Percentiles rank a stretch among this genome's conserved stretches.
Evolutionary conservation across 2,113 vertebrate genomes (phyloP).

Genomic region (Psephotus haematonotus): DNA sequence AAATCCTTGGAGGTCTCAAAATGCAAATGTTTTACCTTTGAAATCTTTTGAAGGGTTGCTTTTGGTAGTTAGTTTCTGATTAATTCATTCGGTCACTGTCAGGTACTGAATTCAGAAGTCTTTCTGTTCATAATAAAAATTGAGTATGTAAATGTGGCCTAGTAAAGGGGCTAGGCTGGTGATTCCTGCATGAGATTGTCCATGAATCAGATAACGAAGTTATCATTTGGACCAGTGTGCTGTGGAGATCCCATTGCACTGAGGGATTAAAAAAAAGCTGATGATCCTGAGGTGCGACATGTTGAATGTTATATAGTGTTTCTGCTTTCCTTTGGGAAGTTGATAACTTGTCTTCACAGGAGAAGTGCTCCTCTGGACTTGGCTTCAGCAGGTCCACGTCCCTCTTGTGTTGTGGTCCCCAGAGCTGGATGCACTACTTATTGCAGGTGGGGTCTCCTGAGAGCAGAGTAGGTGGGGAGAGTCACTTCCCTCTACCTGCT

Average conservation of each 20-base stretch:
- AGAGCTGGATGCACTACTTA: neutral
- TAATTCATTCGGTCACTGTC: neutral
- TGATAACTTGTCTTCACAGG: neutral
- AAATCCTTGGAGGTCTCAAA: neutral
- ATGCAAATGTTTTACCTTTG: neutral
- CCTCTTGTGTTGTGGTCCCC: neutral
- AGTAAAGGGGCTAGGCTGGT: neutral
- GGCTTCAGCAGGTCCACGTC: no score
- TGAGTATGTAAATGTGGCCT: neutral
- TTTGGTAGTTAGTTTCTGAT: neutral
- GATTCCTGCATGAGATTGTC: neutral
- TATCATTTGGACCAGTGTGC: neutral
- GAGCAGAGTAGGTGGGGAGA: neutral
- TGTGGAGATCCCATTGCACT: neutral
- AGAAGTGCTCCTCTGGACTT: neutral
- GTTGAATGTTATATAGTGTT: neutral
- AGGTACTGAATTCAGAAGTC: neutral
- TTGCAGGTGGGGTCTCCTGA: neutral
- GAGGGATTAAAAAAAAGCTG: neutral
- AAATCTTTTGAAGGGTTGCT: neutral
- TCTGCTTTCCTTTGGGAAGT: neutral
- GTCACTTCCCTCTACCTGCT: neutral
- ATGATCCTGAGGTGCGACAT: neutral
- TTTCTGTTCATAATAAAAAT: neutral
- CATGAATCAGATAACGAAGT: neutral